Conservation (phyloP, 2,888 invertebrate genomes). For the Graphium colonna region DNA sequence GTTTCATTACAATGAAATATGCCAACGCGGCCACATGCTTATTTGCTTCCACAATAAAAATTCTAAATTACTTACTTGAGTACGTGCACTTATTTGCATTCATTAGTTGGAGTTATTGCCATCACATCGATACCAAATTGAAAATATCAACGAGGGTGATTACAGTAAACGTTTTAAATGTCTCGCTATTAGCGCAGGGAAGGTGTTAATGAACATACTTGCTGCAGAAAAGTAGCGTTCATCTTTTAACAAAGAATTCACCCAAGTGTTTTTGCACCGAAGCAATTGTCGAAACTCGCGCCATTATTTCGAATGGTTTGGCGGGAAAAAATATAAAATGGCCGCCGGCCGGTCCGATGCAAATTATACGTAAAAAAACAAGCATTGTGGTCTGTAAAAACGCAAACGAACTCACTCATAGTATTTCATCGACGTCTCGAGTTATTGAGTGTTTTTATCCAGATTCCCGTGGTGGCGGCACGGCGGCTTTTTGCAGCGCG, state of each 20-base stretch:
- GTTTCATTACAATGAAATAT: constrained; percentile 18
- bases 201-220: constrained; percentile 5
- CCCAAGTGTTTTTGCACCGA: constrained; percentile 28
- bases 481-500: constrained; percentile 50
- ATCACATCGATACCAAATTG: background rate
- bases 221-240: background rate
- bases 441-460: constrained; percentile 67
- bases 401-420: constrained; percentile 73
- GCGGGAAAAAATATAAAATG: constrained; percentile 37
- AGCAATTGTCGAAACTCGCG: constrained; percentile 34
- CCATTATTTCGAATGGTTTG: constrained; percentile 27
- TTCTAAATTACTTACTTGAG: constrained; percentile 4
- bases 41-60: constrained; percentile 2
- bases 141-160: background rate
- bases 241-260: constrained; percentile 9
- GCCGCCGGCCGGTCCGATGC: constrained; percentile 47
- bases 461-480: constrained; percentile 43
- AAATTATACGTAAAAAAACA: constrained; percentile 69
- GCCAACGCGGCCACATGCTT: constrained; percentile 4
- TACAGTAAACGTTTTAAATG: background rate
- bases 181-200: background rate
- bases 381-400: constrained; percentile 53
- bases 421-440: constrained; percentile 74
- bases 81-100: constrained; percentile 7
- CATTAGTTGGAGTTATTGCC: constrained; percentile 3